Evolutionary conservation across 2,113 vertebrate species (phyloP).

Genomic region (Procavia capensis): DNA sequence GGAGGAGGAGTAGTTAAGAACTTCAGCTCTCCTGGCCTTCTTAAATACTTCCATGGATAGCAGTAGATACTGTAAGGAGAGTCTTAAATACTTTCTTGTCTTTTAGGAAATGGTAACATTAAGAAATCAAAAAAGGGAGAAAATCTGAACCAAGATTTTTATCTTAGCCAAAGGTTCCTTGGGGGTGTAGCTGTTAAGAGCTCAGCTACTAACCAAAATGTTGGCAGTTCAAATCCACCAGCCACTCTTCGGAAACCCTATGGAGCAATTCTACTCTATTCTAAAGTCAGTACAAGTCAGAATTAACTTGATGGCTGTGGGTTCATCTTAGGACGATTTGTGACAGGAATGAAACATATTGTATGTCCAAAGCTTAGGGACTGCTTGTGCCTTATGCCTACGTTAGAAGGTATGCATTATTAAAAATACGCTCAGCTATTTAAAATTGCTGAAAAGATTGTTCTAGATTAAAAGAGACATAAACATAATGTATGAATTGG

Average conservation of each 20-base stretch:
- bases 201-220: too few species aligned
- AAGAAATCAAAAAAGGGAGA: conserved; percentile 23
- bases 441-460: neutral
- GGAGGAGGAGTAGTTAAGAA: neutral
- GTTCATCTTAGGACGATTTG: conserved; percentile 31
- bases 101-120: conserved; percentile 50
- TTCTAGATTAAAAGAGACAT: neutral
- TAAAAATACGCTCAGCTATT: neutral
- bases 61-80: neutral
- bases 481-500: neutral
- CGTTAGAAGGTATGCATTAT: neutral
- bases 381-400: neutral
- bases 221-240: too few species aligned
- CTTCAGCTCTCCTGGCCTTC: neutral
- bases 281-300: too few species aligned
- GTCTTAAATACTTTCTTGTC: conserved; percentile 33
- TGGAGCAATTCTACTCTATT: too few species aligned
- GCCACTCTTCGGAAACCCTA: too few species aligned
- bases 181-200: too few species aligned
- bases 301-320: too few species aligned
- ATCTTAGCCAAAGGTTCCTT: neutral
- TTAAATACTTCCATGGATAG: neutral
- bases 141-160: conserved; percentile 12
- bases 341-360: neutral
- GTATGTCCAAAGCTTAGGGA: neutral